Base-by-base conservation (phyloP, 2,797 vertebrate species). In the Darevskia mixta region DNA sequence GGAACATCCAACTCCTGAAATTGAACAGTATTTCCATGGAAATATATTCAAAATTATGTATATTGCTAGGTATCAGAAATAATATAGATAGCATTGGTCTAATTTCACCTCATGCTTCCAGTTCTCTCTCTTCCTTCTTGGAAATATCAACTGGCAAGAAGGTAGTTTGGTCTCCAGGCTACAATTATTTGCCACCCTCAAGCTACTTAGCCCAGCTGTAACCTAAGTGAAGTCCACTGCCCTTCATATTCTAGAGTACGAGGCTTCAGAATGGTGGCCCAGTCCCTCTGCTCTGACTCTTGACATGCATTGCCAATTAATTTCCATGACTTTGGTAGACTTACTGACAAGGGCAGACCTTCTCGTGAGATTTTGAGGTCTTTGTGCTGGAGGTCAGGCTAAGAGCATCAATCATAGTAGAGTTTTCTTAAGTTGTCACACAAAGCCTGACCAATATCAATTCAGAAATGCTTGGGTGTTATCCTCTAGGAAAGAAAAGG, bases 121-220 rank as follows among this genome's bases (percentile, higher is more conserved):
- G 41, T 81, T 77, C 9, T 72, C 35, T 89, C 49, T 15, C 15
- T 20, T 69, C 67, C 25, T 27, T 69, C 29, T 29, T 66, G 15
- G 49, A 90, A 87, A 13, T 78, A 4, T 71, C 20, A 88, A 78
- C 15, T 83, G 9, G 45, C 3, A 75, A 77, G 88, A 90, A 45
- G 4, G 2, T 1, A 77, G 45, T 83, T 90, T 88, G 29, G 20
- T 86, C 8, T 66, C 4, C 0, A 1, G 1, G 15, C 45, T 49
- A 64, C 38, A 80, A 71, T 92, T 75, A 89, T 73, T 80, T 90
- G 82, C 49, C 79, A 25, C 18, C 66, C 76, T 72, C 32, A 79
- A 79, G 82, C 82, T 55, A 66, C 32, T 85, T 89, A 55, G 25
- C 58, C 45, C 61, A 67, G 9, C 43, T 69, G 9, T 41, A 76